Conservation (phyloP, 2,888 invertebrate species). For the Bombylius major region DNA sequence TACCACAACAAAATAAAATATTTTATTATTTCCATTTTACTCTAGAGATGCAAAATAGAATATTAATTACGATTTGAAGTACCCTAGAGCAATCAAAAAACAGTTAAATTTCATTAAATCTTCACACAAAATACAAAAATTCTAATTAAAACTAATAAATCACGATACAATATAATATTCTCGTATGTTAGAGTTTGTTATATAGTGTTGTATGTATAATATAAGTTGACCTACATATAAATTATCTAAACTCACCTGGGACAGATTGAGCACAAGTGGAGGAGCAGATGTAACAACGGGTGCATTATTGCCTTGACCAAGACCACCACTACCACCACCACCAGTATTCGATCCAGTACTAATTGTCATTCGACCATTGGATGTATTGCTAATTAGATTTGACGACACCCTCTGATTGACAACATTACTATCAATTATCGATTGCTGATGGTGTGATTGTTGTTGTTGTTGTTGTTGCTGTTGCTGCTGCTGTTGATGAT, state of each 20-base stretch:
- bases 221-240: background rate
- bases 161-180: background rate
- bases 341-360: conserved; percentile 13
- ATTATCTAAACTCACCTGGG: conserved; percentile 38
- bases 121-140: background rate
- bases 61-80: background rate
- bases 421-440: conserved; percentile 37
- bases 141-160: background rate
- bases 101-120: background rate
- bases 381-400: conserved; percentile 22
- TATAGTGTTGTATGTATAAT: background rate
- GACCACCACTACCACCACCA: conserved; percentile 6
- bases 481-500: conserved; percentile 15
- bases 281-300: conserved; percentile 31
- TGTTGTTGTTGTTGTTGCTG: conserved; percentile 15
- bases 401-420: conserved; percentile 38
- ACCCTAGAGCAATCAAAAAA: background rate
- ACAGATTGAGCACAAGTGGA: conserved; percentile 65
- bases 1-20: too few relatives aligned
- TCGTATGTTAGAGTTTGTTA: too few relatives aligned
- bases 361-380: conserved; percentile 14
- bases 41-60: background rate
- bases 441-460: conserved; percentile 26
- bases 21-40: background rate
- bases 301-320: conserved; percentile 15